phyloP scores from a whole-genome alignment of 2,888 invertebrate genomes.

The Euclidia mi region DNA sequence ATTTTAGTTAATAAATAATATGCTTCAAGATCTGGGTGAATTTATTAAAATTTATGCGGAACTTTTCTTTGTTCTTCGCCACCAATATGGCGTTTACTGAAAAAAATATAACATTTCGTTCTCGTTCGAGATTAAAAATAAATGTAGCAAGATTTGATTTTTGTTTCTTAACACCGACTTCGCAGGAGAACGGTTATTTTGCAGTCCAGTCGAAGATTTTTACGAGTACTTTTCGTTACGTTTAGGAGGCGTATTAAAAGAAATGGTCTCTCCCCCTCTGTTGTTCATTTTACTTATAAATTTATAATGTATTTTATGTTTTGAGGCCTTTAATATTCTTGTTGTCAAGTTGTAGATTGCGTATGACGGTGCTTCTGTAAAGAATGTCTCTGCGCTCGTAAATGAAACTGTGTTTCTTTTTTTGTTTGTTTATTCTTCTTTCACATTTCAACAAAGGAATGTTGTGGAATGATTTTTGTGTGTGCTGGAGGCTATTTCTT shows the following conservation, averaged over 20 bases:
- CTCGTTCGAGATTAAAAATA: conserved; percentile 13
- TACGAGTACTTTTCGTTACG: background rate
- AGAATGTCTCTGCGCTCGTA: too few species aligned
- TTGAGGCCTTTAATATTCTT: too few species aligned
- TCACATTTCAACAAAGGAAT: too few species aligned
- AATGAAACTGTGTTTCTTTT: too few species aligned
- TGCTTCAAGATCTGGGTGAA: conserved; percentile 4
- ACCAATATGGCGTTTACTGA: background rate
- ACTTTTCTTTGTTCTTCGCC: background rate
- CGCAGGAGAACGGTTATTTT: conserved; percentile 1
- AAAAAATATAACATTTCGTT: conserved; percentile 7
- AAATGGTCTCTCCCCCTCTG: background rate
- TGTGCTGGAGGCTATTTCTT: too few species aligned
- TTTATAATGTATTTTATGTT: background rate
- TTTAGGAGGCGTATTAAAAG: background rate
- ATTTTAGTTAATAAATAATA: conserved; percentile 1
- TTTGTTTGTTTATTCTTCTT: too few species aligned
- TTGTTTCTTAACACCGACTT: conserved; percentile 5
- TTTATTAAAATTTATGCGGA: conserved; percentile 12
- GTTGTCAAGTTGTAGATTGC: too few species aligned
- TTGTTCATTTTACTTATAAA: background rate
- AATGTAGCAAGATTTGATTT: conserved; percentile 15
- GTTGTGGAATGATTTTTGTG: too few species aligned
- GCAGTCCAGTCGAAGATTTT: background rate
- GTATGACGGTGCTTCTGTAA: too few species aligned